These are phyloP conservation scores for Xyrichtys novacula DNA, from an alignment of 2,797 vertebrate species.

Conservation along the genomic window DNA sequence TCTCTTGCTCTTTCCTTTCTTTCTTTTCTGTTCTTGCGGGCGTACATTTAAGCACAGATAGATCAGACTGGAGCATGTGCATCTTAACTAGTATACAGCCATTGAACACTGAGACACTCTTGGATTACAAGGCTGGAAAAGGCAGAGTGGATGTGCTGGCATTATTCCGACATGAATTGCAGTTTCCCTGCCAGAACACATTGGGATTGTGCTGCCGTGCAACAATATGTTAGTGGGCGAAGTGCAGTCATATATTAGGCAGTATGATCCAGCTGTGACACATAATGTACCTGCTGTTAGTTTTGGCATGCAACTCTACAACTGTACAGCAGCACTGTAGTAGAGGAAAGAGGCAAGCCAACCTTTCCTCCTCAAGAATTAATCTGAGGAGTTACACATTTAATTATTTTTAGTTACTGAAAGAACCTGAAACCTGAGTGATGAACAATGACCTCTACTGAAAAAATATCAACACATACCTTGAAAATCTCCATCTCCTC, in stretches of 20 bases:
- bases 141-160: not conserved
- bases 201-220: constrained; percentile 19
- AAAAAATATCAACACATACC: constrained; percentile 13
- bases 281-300: constrained; percentile 62
- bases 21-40: constrained; percentile 8
- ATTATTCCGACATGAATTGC: constrained; percentile 31
- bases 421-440: constrained; percentile 26
- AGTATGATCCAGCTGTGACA: constrained; percentile 54
- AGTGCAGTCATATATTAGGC: constrained; percentile 42
- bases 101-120: not conserved
- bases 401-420: not conserved
- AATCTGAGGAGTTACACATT: not conserved
- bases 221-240: constrained; percentile 49
- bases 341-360: constrained; percentile 21
- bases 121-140: constrained; percentile 12
- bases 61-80: not conserved
- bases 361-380: not conserved
- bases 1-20: constrained; percentile 1
- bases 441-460: constrained; percentile 12
- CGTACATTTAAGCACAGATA: not conserved
- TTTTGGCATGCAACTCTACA: constrained; percentile 45
- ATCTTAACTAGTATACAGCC: not conserved
- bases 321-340: constrained; percentile 27
- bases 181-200: constrained; percentile 33
- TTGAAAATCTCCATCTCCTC: constrained; percentile 18